These are phyloP conservation scores for Eristalis pertinax DNA, from an alignment of 2,888 invertebrate genomes.

Conservation along the genomic window DNA sequence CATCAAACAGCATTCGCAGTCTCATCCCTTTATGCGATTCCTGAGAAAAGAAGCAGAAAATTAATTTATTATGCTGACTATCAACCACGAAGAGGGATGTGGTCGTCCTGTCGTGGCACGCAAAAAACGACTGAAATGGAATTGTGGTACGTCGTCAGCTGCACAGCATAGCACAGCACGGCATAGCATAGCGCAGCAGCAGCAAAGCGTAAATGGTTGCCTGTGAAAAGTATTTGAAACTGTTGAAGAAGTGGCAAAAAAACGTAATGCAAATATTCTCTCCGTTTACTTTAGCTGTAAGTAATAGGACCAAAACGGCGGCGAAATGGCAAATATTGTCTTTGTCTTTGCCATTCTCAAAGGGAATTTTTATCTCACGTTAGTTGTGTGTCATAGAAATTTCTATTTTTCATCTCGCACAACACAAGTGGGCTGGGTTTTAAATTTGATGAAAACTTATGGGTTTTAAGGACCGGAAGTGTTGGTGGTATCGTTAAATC, in stretches of 20 bases:
- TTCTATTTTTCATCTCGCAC: no score
- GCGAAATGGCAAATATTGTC: neutral
- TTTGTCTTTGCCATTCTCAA: neutral
- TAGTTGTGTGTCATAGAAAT: neutral
- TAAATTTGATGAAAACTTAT: no score
- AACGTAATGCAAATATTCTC: neutral
- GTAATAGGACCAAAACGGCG: neutral
- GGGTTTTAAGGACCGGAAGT: no score
- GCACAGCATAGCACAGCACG: neutral
- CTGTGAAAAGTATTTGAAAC: neutral
- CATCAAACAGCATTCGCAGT: neutral
- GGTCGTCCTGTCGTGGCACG: neutral
- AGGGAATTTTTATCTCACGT: neutral
- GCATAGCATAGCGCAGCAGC: no score
- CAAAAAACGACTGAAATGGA: neutral
- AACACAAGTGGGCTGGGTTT: no score
- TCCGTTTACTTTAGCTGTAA: neutral
- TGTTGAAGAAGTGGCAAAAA: neutral
- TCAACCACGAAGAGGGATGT: neutral
- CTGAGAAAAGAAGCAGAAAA: neutral
- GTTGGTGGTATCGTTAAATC: no score
- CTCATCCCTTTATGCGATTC: neutral
- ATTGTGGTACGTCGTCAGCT: neutral
- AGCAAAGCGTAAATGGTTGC: neutral
- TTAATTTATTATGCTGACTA: slow-evolving; percentile 1